A percentile compares a stretch with the other conserved stretches of the same genome.
Conservation (phyloP, 2,888 invertebrate species). For the Carcina quercana region DNA sequence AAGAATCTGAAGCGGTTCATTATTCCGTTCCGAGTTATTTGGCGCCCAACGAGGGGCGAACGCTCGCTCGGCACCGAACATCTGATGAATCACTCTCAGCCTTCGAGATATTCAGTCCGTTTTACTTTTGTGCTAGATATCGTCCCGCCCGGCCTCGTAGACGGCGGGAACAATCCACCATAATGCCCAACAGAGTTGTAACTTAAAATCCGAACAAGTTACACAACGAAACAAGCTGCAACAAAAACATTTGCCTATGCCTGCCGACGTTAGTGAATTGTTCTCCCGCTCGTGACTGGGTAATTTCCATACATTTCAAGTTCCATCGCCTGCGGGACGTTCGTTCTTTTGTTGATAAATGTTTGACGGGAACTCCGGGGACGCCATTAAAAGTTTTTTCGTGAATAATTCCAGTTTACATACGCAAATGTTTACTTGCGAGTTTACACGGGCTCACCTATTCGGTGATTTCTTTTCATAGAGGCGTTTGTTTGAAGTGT, state of each 20-base stretch:
- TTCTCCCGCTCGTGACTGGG: conserved; percentile 72
- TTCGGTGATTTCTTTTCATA: conserved; percentile 71
- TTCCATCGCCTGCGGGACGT: conserved; percentile 74
- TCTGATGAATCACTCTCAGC: conserved; percentile 44
- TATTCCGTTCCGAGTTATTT: conserved; percentile 57
- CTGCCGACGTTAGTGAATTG: conserved; percentile 72
- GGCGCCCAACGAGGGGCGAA: conserved; percentile 49
- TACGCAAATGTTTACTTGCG: conserved; percentile 73
- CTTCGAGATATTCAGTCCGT: conserved; percentile 28
- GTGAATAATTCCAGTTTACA: conserved; percentile 74
- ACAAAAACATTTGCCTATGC: conserved; percentile 73
- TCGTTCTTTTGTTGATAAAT: conserved; percentile 75
- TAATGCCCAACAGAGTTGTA: conserved; percentile 33
- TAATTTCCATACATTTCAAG: conserved; percentile 75
- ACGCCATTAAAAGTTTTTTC: conserved; percentile 76
- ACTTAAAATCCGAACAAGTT: conserved; percentile 54
- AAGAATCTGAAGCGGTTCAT: conserved; percentile 53
- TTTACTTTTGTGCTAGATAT: conserved; percentile 35
- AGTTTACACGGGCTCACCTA: conserved; percentile 69
- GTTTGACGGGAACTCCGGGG: conserved; percentile 74
- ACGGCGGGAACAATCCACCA: conserved; percentile 20
- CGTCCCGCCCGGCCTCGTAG: conserved; percentile 18
- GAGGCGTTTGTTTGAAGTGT: conserved; percentile 58
- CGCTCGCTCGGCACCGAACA: conserved; percentile 34
- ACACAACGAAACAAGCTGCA: conserved; percentile 63